Evolutionary conservation across 1,140 invertebrate species (phyloP).

Genomic region (Aphaenogaster ashmeadi): DNA sequence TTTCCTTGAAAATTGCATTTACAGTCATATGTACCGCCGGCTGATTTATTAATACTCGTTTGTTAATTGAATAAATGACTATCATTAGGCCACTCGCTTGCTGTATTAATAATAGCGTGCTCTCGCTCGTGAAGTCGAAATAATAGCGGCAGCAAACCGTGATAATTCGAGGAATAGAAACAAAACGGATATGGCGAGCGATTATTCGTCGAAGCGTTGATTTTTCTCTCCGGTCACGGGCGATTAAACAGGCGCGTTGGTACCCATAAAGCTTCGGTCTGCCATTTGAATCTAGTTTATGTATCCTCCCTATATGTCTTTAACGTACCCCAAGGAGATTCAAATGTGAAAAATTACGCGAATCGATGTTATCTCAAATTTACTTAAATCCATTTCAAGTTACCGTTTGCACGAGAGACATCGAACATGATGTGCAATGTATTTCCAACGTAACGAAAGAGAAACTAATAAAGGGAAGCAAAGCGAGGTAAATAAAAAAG

Average conservation of each 20-base stretch:
- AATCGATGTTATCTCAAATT: background rate
- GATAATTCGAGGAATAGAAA: conserved; percentile 52
- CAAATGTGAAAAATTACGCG: background rate
- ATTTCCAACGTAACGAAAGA: conserved; percentile 33
- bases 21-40: background rate
- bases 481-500: conserved; percentile 41
- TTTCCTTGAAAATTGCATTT: conserved; percentile 32
- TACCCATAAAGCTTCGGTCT: conserved; percentile 35
- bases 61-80: conserved; percentile 55
- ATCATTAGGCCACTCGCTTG: conserved; percentile 22
- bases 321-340: background rate
- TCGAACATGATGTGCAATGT: background rate
- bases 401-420: background rate
- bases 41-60: conserved; percentile 40
- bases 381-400: background rate
- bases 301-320: background rate
- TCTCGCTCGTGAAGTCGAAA: background rate
- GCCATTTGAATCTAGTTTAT: conserved; percentile 26
- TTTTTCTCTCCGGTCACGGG: conserved; percentile 58
- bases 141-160: conserved; percentile 30
- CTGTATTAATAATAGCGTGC: conserved; percentile 37
- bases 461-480: conserved; percentile 52
- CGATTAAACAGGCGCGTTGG: conserved; percentile 65
- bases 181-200: conserved; percentile 51
- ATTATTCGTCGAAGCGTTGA: conserved; percentile 57